Evolutionary conservation across 30 jellyfish, hydroid and myxozoan genomes (phyloP), one percentile per base, ranked within the genome.

Genomic region (Rhopilema esculentum): DNA sequence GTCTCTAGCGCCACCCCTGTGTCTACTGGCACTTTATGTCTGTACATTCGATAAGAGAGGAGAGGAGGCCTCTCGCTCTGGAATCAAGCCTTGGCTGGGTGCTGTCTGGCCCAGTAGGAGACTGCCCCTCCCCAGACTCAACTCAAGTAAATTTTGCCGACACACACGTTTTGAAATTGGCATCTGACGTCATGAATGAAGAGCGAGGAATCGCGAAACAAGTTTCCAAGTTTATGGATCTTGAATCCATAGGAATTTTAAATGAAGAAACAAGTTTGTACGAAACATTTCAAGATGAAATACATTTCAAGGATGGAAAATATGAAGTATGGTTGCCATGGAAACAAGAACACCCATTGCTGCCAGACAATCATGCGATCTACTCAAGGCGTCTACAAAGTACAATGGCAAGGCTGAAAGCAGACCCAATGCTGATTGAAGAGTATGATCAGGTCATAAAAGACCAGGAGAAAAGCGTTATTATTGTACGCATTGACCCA

Each of bases 31-130:
- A 23, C 16, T 64, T 86, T 23, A 26, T 74, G 29, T n/a, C 63
- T 8, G 84, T 77, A 15, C 49, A 66, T 1, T 1, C 57, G 18
- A 66, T 74, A 66, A 33, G 69, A 70, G 95, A 63, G 61, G 68
- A 70, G 51, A 66, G 40, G 22, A 84, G 87, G 1, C 95, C 84
- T 21, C 26, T 48, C 7, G 89, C 95, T 20, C 70, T 77, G 32
- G 76, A 77, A 29, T 76, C 95, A 20, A 61, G 22, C 16, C 64
- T 84, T n/a, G 93, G 88, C 6, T 84, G 87, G 87, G 27, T 84
- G 16, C 26, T 84, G 69, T 63, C 84, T 1, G 92, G 92, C 53
- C 88, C 79, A 21, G 64, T 69, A 19, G 40, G n/a, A 6, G 62
- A 81, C 20, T 69, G 51, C 40, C 77, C 32, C 29, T 8, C 21